Conservation (phyloP, 2,113 vertebrate genomes). For the Tetrao urogallus region DNA sequence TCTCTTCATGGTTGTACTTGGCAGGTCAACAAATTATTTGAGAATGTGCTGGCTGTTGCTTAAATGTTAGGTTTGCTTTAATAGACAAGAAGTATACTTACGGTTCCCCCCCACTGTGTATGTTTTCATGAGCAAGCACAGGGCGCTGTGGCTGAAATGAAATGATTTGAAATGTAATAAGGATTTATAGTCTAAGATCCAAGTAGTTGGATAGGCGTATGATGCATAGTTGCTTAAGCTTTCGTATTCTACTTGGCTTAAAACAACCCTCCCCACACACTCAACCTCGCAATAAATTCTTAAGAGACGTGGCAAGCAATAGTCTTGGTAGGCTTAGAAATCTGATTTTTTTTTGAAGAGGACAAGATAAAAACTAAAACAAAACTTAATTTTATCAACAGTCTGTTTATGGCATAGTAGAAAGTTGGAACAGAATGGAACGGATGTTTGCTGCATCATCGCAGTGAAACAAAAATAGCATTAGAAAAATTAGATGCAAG, state of each 20-base stretch:
- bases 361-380: constrained; percentile 25
- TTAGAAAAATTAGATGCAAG: constrained; percentile 28
- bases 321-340: constrained; percentile 22
- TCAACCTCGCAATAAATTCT: background rate
- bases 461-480: constrained; percentile 48
- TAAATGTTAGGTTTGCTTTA: constrained; percentile 44
- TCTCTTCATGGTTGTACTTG: background rate
- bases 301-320: constrained; percentile 34
- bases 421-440: constrained; percentile 9
- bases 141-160: constrained; percentile 87
- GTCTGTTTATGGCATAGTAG: constrained; percentile 34
- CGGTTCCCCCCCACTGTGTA: constrained; percentile 93
- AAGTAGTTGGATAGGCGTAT: constrained; percentile 55
- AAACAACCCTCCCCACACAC: background rate
- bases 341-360: constrained; percentile 43
- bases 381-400: constrained; percentile 37
- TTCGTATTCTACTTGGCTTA: constrained; percentile 55
- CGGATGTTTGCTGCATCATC: constrained; percentile 45
- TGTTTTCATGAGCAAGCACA: constrained; percentile 89
- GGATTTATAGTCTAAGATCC: constrained; percentile 43
- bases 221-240: constrained; percentile 41
- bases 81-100: constrained; percentile 86
- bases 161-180: constrained; percentile 79
- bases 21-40: background rate
- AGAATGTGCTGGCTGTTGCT: background rate